Evolutionary conservation across 2,113 vertebrate species (phyloP), one percentile per base, ranked within the genome.

Genomic region (Pomatorhinus ruficollis): DNA sequence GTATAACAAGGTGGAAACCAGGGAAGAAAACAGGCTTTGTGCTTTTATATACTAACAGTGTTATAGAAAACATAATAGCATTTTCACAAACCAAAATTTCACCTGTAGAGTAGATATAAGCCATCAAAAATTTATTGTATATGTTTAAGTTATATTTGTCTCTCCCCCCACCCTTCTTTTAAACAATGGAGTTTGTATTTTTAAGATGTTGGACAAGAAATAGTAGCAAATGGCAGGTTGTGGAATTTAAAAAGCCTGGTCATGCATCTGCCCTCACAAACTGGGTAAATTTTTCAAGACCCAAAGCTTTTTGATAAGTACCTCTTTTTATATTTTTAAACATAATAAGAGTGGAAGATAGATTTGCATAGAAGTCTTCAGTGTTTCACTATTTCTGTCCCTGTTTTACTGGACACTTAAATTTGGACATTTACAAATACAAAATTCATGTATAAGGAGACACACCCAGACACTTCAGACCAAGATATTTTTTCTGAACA

Each of bases 401-500:
- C 35, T 91, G 23, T 60, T 15, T 71, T 91, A 45, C 14, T 61
- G 31, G 53, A 49, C 25, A 47, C 25, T 64, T 74, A 52, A 3
- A 61, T 69, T 30, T 66, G 30, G 47, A 70, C 33, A 14, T 56
- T 57, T 69, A 15, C 37, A 90, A 90, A 54, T 75, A 47, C 9
- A 76, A 54, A 76, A 80, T 59, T 74, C 21, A 16, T 87, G 27
- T 68, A 54, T 4, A 33, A 88, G 33, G 12, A 33, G 65, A 23
- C 66, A 85, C 87, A 76, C 74, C 64, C 80, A 69, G 54, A 87
- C 37, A 45, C 33, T 89, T 93, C 78, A 53, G 52, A 92, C n/a
- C 5, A 90, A 85, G 66, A 52, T 57, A 20, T 95, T 89, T 89
- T 76, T 94, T 92, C 68, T 76, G 50, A 83, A 31, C 30, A 85